A percentile compares a stretch with the other conserved stretches of the same genome.
Conservation (phyloP, 2,888 invertebrate species). For the Gryllus longicercus region DNA sequence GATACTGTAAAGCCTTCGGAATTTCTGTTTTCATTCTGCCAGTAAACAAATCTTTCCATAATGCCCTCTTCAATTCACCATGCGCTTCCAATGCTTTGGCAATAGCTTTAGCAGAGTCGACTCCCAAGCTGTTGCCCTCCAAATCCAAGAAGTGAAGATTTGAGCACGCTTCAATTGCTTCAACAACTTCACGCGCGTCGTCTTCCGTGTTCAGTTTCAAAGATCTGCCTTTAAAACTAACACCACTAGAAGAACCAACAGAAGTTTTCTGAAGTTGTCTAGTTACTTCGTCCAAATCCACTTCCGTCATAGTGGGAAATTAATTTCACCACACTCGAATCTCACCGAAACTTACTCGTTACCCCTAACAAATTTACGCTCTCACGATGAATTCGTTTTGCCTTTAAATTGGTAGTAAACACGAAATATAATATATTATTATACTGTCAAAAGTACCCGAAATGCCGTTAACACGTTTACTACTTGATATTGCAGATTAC, state of each 20-base stretch:
- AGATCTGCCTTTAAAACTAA: conserved; percentile 77
- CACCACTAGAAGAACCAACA: conserved; percentile 50
- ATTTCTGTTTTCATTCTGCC: conserved; percentile 93
- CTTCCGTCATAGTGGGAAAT: conserved; percentile 21
- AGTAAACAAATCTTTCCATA: conserved; percentile 97
- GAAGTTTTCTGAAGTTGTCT: conserved; percentile 20
- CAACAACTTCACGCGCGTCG: conserved; percentile 72
- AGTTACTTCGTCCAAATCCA: conserved; percentile 26
- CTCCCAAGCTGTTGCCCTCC: conserved; percentile 91
- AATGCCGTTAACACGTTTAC: too few relatives aligned
- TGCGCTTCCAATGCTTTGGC: conserved; percentile 74
- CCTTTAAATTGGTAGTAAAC: too few relatives aligned
- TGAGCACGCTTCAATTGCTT: conserved; percentile 68
- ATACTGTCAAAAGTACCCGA: too few relatives aligned
- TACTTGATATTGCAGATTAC: too few relatives aligned
- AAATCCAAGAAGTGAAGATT: conserved; percentile 72
- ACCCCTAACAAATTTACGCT: too few relatives aligned
- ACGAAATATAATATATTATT: too few relatives aligned
- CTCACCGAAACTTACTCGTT: too few relatives aligned
- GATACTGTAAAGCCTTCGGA: conserved; percentile 76
- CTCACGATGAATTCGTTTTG: too few relatives aligned
- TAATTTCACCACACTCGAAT: neutral
- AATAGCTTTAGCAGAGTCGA: conserved; percentile 81
- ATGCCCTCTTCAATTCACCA: conserved; percentile 71
- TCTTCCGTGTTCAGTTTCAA: conserved; percentile 72